Conservation (phyloP, 2,888 invertebrate genomes). For the Drosophila ezoana region DNA sequence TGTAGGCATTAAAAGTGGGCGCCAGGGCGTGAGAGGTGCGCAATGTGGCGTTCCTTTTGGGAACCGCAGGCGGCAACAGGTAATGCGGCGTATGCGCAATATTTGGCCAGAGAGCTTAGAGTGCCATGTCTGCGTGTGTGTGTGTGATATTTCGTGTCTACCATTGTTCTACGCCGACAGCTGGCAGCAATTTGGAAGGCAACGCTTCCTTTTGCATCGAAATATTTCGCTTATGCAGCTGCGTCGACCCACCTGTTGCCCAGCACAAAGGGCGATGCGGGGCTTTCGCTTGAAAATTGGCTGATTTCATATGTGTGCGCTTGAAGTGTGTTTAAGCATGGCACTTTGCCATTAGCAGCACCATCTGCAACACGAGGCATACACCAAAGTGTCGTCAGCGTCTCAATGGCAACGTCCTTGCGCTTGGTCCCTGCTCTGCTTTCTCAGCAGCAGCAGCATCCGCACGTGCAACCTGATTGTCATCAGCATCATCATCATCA, state of each 20-base stretch:
- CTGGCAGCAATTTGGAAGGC: constrained; percentile 37
- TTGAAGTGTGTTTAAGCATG: constrained; percentile 75
- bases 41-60: background rate
- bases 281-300: constrained; percentile 1
- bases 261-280: constrained; percentile 1
- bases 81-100: constrained; percentile 57
- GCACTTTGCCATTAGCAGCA: constrained; percentile 72
- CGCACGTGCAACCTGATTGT: constrained; percentile 33
- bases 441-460: constrained; percentile 35
- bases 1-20: constrained; percentile 33
- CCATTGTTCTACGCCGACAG: constrained; percentile 42
- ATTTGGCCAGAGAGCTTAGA: constrained; percentile 7
- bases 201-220: constrained; percentile 14
- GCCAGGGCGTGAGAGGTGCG: background rate
- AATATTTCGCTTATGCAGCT: constrained; percentile 57
- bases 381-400: constrained; percentile 70
- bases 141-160: constrained; percentile 15
- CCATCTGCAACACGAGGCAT: constrained; percentile 40
- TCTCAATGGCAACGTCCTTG: constrained; percentile 57
- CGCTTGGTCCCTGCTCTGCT: constrained; percentile 27
- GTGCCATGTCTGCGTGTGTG: constrained; percentile 3
- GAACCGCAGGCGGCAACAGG: constrained; percentile 62
- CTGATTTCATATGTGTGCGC: constrained; percentile 44
- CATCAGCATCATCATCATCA: constrained; percentile 36
- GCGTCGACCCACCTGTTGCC: constrained; percentile 56